Evolutionary conservation across 2,797 vertebrate species (phyloP).

Genomic region (Sebastes goodei): DNA sequence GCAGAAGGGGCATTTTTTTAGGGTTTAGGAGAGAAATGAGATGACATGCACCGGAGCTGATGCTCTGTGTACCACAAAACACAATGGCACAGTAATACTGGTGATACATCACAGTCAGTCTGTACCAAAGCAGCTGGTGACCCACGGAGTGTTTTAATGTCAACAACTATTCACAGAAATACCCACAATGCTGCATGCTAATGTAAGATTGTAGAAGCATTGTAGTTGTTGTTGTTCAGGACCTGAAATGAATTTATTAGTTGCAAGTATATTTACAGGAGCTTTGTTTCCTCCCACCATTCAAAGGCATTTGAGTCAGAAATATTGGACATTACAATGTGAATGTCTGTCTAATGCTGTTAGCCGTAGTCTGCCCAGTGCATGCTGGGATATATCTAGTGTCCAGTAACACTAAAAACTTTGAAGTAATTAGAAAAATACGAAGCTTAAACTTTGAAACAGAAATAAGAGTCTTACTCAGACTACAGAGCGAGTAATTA

Average conservation of each 20-base stretch:
- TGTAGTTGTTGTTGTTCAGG: not conserved
- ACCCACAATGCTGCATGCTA: not conserved
- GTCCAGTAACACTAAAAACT: not conserved
- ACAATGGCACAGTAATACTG: constrained; percentile 35
- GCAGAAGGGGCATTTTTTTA: not conserved
- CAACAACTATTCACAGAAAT: constrained; percentile 17
- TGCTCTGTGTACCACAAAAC: constrained; percentile 40
- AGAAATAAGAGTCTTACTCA: not conserved
- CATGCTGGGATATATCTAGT: not conserved
- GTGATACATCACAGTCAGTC: constrained; percentile 56
- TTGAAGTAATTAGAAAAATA: not conserved
- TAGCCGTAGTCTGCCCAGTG: not conserved
- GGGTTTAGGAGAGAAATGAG: constrained; percentile 37
- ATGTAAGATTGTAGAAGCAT: not conserved
- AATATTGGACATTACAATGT: not conserved
- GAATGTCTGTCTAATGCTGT: not conserved
- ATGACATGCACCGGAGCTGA: constrained; percentile 15
- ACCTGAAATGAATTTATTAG: not conserved
- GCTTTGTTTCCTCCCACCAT: not conserved
- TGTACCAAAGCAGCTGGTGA: constrained; percentile 36
- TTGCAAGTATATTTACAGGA: not conserved
- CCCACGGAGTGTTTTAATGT: constrained; percentile 15
- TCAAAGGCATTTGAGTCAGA: not conserved
- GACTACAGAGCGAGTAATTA: constrained; percentile 2
- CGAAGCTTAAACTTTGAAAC: not conserved